Base-by-base conservation (phyloP, 1,140 invertebrate species). In the fruit fly (Drosophila melanogaster) region DNA sequence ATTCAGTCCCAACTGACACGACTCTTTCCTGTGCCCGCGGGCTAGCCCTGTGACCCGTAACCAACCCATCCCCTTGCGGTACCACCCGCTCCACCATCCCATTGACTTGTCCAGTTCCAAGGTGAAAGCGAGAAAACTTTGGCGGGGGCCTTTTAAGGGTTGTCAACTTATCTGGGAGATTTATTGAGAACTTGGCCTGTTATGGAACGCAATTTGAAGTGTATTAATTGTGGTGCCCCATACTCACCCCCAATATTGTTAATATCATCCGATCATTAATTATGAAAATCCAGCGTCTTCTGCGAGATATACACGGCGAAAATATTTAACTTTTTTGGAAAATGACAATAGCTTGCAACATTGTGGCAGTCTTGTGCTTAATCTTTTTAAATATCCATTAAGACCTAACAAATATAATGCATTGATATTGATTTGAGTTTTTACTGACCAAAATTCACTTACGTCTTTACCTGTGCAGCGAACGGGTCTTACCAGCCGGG, bases 401-500 rank as follows among this genome's bases (percentile, higher is more conserved):
- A 26, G 26, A 26, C 5, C 26, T 7, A 26, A 8, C 1, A 0
- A 10, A 30, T 3, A 30, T 30, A 30, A 30, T 10, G 30, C 30
- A 3, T 8, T 38, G 37, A 38, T 38, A 11, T 37, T 37, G 10
- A 12, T 37, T 12, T 0, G 0, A 24, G 4, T 14, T 14, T 24
- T 43, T 8, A 10, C 41, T 43, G 17, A 43, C 15, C 41, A 17
- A 43, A 19, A 43, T 19, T 6, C 4, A 6, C 14, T 49, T 30
- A 0, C 8, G 8, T 40, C 58, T 33, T 30, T 93, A 92, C 91
- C 94, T 90, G 95, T 94, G 74, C 94, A 98, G 97, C 96, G 4
- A 97, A 97, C 92, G 97, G 97, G 38, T 95, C 94, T 4, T 98
- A 95, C 91, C 96, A 97, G 92, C 96, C 97, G 6, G 97, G 97